Evolutionary conservation across 2,113 vertebrate species (phyloP), one percentile per base, ranked within the genome.

Genomic region (Menidia beryllina): DNA sequence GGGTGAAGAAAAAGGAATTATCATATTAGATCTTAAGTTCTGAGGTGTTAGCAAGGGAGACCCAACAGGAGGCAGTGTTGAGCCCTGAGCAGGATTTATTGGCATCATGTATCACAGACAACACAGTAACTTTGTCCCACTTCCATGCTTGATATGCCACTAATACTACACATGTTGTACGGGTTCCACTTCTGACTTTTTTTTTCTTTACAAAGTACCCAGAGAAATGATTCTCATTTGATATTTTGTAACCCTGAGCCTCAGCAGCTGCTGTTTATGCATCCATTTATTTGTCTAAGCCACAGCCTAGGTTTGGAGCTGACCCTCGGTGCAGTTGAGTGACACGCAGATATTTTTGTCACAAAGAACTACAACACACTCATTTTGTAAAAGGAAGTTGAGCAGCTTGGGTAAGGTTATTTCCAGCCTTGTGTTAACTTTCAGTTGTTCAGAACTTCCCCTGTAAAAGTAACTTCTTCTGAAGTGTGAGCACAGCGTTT

Each of bases 21-120:
- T 59, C 17, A 26, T 45, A 30, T 24, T 26, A 17, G 23, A 7
- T 53, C 13, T 21, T 17, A 51, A 67, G 10, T 41, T 71, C 48
- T 23, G 26, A 23, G 13, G 1, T 69, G 27, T 65, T 12, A 38
- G 20, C 59, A 27, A 24, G 45, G 41, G 55, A 0, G 51, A 41
- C 49, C 69, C 92, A 89, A 83, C 71, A 91, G 91, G 89, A 67
- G 90, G 91, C 83, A 88, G 86, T 69, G 72, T 72, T 83, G 88
- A 83, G 85, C 77, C 66, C 56, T 20, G 12, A 24, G 47, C 11
- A 25, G 10, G 51, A 41, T 43, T 1, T 20, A 34, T 1, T 27
- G 13, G n/a, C 34, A 8, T 14, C 23, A 47, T 54, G 34, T 30
- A 6, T 19, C 34, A 24, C n/a, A 59, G 50, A 43, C 26, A 25